These are phyloP conservation scores for Calliphora vomitoria DNA, from an alignment of 2,888 invertebrate species.

Conservation along the genomic window DNA sequence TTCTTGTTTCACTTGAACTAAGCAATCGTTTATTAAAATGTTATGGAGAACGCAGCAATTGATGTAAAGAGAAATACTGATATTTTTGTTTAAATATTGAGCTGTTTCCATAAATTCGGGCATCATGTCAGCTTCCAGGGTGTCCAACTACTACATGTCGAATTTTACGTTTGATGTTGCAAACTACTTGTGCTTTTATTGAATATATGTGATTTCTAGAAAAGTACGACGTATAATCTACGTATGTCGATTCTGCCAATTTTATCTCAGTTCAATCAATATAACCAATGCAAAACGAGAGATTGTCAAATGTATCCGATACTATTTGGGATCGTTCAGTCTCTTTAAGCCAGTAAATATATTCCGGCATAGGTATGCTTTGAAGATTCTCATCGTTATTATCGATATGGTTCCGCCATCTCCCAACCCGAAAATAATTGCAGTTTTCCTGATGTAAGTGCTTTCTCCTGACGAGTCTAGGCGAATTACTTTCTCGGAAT, in stretches of 20 bases:
- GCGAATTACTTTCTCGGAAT: conserved; percentile 3
- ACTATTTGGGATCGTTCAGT: not conserved
- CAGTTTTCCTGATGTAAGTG: not conserved
- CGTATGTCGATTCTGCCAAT: conserved; percentile 57
- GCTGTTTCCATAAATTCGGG: conserved; percentile 51
- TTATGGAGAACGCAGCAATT: conserved; percentile 14
- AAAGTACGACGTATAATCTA: conserved; percentile 48
- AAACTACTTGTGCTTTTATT: conserved; percentile 57
- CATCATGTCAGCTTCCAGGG: conserved; percentile 65
- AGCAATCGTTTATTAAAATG: conserved; percentile 23
- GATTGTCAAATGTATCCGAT: conserved; percentile 41
- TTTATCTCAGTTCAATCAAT: conserved; percentile 68
- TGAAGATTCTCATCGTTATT: conserved; percentile 13
- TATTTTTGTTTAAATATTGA: no score
- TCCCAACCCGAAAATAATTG: conserved; percentile 18
- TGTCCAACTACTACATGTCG: conserved; percentile 58
- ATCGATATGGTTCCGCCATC: conserved; percentile 39
- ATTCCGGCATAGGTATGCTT: conserved; percentile 25
- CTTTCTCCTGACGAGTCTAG: not conserved
- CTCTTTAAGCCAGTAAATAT: conserved; percentile 49
- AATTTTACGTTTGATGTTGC: conserved; percentile 49
- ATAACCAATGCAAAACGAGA: conserved; percentile 63
- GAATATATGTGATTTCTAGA: conserved; percentile 60
- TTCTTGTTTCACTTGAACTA: conserved; percentile 11
- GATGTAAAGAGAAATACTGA: no score